These are phyloP conservation scores for Bruchidius siliquastri DNA, from an alignment of 2,888 invertebrate genomes.

Conservation along the genomic window DNA sequence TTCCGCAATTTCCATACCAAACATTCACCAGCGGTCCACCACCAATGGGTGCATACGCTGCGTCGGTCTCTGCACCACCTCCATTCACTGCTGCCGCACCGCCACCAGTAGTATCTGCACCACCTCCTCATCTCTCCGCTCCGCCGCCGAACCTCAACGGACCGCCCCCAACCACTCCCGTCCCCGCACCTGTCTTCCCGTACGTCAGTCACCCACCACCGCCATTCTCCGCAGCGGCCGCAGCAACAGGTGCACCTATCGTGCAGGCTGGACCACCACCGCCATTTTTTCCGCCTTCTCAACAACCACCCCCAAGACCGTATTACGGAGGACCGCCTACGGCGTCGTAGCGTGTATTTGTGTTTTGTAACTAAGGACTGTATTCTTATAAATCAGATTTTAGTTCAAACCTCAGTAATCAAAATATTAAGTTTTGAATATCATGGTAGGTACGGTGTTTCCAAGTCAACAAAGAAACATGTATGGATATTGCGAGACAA, in stretches of 20 bases:
- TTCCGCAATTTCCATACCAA: conserved; percentile 40
- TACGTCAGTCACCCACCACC: conserved; percentile 38
- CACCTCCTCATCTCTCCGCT: conserved; percentile 38
- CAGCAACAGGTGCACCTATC: conserved; percentile 33
- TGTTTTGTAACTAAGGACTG: too few relatives aligned
- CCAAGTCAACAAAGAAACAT: too few relatives aligned
- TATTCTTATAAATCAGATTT: too few relatives aligned
- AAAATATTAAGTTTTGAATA: too few relatives aligned
- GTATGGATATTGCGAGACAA: too few relatives aligned
- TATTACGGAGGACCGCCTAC: background rate
- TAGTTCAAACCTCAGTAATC: too few relatives aligned
- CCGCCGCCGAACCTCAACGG: conserved; percentile 46
- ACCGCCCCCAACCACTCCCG: conserved; percentile 43
- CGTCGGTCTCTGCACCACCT: conserved; percentile 42
- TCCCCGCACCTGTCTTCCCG: conserved; percentile 39
- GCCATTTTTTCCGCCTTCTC: conserved; percentile 41
- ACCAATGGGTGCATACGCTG: conserved; percentile 20
- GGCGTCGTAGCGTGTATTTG: background rate
- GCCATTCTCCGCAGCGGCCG: conserved; percentile 27
- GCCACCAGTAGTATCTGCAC: conserved; percentile 21
- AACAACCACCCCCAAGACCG: conserved; percentile 33
- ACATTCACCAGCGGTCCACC: conserved; percentile 38
- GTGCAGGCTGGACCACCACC: conserved; percentile 45
- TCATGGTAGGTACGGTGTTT: too few relatives aligned
- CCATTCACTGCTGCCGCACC: conserved; percentile 5